Evolutionary conservation across 2,113 vertebrate species (phyloP).

Genomic region (Struthidea cinerea): DNA sequence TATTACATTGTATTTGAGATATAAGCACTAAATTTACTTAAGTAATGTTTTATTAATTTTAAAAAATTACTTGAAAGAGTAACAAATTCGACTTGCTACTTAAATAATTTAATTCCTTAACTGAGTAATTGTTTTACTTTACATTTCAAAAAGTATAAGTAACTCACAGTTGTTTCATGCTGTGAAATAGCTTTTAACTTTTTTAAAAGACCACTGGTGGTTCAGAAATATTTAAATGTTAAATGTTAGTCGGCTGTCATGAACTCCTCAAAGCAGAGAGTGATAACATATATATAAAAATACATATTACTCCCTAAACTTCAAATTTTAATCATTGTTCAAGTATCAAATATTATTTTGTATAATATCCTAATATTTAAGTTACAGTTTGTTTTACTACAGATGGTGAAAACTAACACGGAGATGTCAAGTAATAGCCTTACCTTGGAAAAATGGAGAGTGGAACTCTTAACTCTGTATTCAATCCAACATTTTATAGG

Average conservation of each 20-base stretch:
- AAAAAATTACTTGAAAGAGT: slow-evolving; percentile 47
- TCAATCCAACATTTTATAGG: background rate
- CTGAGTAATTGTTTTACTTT: slow-evolving; percentile 44
- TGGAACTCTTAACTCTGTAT: background rate
- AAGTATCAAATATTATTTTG: background rate
- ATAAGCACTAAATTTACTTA: slow-evolving; percentile 53
- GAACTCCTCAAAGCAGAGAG: background rate
- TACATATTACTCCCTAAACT: background rate
- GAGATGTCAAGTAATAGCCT: background rate
- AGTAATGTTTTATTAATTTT: slow-evolving; percentile 61
- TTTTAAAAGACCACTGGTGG: background rate
- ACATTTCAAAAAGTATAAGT: slow-evolving; percentile 5
- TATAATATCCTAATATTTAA: background rate
- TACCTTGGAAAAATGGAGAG: background rate
- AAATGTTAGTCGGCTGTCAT: background rate
- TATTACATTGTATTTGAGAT: slow-evolving; percentile 45
- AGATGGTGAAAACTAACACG: background rate
- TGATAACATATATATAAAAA: background rate
- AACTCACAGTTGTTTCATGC: background rate
- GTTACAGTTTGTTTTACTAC: background rate
- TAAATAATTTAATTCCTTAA: slow-evolving; percentile 50
- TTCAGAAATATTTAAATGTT: background rate
- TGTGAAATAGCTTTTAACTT: background rate
- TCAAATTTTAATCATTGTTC: background rate
- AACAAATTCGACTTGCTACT: slow-evolving; percentile 35